These are phyloP conservation scores for Gorsachius goisagi DNA, from an alignment of 2,113 vertebrate species.

Conservation along the genomic window DNA sequence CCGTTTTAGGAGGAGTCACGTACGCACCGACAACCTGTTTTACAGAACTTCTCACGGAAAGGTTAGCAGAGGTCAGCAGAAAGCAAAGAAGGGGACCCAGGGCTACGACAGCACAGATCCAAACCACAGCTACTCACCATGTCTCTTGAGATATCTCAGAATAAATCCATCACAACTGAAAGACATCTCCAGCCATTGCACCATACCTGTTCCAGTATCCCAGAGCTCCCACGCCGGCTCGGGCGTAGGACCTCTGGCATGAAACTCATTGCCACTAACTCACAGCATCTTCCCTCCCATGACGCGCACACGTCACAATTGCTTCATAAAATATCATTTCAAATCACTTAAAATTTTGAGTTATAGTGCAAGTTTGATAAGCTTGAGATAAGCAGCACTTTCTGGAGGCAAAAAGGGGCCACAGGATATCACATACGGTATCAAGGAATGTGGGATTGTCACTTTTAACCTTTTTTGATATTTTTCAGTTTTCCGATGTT, in stretches of 20 bases:
- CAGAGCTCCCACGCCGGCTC: neutral
- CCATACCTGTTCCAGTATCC: neutral
- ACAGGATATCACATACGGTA: no score
- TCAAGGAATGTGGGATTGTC: neutral
- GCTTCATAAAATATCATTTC: neutral
- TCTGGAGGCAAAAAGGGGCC: neutral
- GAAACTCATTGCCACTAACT: neutral
- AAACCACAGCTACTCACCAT: neutral
- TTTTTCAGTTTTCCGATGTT: neutral
- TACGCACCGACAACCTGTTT: neutral
- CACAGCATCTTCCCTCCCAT: neutral
- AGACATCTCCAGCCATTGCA: accelerated
- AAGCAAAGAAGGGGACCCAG: neutral
- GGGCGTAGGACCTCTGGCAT: neutral
- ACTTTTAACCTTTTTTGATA: neutral
- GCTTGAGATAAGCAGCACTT: neutral
- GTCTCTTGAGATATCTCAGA: neutral
- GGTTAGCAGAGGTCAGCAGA: neutral
- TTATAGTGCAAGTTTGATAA: neutral
- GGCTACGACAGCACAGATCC: neutral
- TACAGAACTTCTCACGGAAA: neutral
- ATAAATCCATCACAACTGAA: accelerated
- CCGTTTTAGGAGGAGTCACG: neutral
- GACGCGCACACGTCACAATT: accelerated
- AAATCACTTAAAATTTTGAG: neutral